phyloP scores from a whole-genome alignment of 2,113 vertebrate genomes.

The Hoplias malabaricus region DNA sequence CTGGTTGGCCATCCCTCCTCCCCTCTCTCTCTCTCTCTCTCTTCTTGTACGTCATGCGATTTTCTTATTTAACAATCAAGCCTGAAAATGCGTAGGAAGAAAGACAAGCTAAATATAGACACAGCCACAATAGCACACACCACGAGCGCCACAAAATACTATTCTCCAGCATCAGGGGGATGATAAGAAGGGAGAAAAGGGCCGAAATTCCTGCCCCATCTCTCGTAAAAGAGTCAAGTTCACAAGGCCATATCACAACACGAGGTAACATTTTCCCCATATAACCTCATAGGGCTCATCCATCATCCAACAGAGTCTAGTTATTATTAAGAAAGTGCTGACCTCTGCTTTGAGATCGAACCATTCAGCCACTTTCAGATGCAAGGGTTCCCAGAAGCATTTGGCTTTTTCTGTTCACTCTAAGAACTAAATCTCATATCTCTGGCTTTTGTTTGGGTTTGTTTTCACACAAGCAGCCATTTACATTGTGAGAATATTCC shows the following conservation, averaged over 20 bases:
- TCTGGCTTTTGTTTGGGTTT: no score
- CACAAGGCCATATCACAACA: background rate
- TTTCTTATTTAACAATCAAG: slow-evolving; percentile 82
- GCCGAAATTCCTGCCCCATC: slow-evolving; percentile 52
- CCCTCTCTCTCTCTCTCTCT: slow-evolving; percentile 51
- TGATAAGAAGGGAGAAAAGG: background rate
- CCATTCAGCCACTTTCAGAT: no score
- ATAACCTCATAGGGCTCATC: slow-evolving; percentile 19
- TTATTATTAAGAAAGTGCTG: no score
- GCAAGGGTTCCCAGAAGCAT: no score
- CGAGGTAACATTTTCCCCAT: slow-evolving; percentile 4
- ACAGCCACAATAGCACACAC: slow-evolving; percentile 72
- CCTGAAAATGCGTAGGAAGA: slow-evolving; percentile 80
- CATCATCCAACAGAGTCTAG: background rate
- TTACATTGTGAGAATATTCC: no score
- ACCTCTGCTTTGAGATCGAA: no score
- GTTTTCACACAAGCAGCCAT: no score
- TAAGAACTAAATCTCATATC: no score
- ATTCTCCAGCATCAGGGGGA: background rate
- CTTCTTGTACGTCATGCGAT: slow-evolving; percentile 72
- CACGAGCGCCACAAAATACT: slow-evolving; percentile 28
- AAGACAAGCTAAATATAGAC: slow-evolving; percentile 78
- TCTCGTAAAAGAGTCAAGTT: slow-evolving; percentile 19
- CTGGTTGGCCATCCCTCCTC: slow-evolving; percentile 65
- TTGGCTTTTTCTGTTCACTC: no score